Evolutionary conservation across 2,797 vertebrate genomes (phyloP).

Genomic region (Gastrophryne carolinensis): DNA sequence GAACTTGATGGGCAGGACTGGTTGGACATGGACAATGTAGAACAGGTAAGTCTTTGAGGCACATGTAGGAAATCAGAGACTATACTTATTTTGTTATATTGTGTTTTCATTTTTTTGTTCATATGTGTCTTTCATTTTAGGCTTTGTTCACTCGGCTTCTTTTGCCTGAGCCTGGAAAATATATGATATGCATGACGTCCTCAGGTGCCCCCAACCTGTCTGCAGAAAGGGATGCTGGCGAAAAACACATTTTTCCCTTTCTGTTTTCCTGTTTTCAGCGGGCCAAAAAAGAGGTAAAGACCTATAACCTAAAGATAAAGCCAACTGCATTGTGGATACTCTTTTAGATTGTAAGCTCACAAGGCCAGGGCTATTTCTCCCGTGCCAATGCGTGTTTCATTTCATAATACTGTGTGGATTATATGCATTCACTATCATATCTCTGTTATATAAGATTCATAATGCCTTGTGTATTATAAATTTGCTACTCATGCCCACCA

Average conservation of each 20-base stretch:
- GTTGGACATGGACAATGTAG: conserved; percentile 96
- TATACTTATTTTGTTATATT: no score
- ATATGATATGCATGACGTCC: conserved; percentile 92
- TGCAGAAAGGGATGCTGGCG: conserved; percentile 91
- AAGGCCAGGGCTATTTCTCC: no score
- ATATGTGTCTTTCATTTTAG: conserved; percentile 62
- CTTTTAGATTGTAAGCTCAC: no score
- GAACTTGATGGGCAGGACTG: conserved; percentile 96
- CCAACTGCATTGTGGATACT: no score
- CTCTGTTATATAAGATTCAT: no score
- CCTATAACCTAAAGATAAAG: no score
- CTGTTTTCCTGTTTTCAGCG: conserved; percentile 91
- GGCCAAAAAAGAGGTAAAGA: conserved; percentile 88
- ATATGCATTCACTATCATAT: no score
- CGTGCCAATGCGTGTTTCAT: no score
- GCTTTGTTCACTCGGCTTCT: conserved; percentile 90
- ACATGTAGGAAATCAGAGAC: no score
- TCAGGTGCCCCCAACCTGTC: conserved; percentile 84
- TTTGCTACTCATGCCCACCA: no score
- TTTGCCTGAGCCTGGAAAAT: conserved; percentile 87
- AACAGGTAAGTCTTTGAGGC: conserved; percentile 76
- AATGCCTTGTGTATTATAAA: no score
- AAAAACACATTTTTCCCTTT: conserved; percentile 85
- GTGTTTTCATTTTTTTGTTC: not conserved
- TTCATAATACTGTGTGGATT: no score